Conservation (phyloP, 2,888 invertebrate genomes). For the Stenolophus ochropezus region DNA sequence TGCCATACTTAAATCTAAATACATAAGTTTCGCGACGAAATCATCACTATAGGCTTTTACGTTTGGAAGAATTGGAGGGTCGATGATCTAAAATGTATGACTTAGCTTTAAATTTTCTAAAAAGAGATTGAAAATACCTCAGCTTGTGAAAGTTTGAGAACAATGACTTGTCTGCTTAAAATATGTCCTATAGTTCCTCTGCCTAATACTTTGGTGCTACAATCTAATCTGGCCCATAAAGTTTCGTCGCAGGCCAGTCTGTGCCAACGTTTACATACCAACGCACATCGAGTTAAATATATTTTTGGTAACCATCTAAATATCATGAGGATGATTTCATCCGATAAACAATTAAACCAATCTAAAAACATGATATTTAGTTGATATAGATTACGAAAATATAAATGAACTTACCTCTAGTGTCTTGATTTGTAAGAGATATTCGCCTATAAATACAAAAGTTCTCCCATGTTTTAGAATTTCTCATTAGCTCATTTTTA, state of each 20-base stretch:
- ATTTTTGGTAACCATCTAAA: conserved; percentile 89
- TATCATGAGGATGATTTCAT: conserved; percentile 90
- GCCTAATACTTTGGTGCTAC: conserved; percentile 82
- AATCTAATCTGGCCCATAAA: conserved; percentile 89
- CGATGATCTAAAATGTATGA: conserved; percentile 71
- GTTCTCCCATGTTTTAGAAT: conserved; percentile 54
- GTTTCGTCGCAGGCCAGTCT: conserved; percentile 88
- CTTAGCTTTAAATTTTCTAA: too few species aligned
- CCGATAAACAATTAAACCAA: conserved; percentile 84
- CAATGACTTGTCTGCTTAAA: conserved; percentile 84
- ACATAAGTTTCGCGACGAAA: conserved; percentile 81
- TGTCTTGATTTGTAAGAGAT: conserved; percentile 51
- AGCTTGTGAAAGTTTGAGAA: conserved; percentile 86
- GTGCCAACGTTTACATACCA: conserved; percentile 87
- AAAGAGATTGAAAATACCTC: conserved; percentile 81
- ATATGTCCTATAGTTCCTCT: conserved; percentile 84
- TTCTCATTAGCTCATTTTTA: conserved; percentile 33
- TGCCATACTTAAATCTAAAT: conserved; percentile 90
- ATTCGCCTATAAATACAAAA: conserved; percentile 57
- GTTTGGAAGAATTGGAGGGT: conserved; percentile 74
- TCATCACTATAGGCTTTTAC: conserved; percentile 70
- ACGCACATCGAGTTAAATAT: conserved; percentile 81
- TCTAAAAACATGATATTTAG: too few species aligned
- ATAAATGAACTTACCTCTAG: conserved; percentile 33
- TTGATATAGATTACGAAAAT: background rate